Conservation (phyloP, 2,888 invertebrate species). For the Drosophila leonis region DNA sequence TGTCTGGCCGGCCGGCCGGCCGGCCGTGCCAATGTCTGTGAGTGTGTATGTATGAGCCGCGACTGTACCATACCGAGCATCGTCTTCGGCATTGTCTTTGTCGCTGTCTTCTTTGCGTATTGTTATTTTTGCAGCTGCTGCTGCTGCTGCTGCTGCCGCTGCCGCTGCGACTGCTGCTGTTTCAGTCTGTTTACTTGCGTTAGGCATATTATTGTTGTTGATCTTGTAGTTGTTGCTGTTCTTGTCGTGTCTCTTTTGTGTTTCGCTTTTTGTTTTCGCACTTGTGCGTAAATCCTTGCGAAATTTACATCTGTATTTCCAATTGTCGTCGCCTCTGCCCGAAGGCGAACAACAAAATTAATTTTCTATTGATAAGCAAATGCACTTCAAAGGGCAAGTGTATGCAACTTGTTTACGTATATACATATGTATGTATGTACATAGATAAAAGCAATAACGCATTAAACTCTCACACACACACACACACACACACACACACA, state of each 20-base stretch:
- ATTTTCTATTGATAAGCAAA: slow-evolving; percentile 13
- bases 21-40: slow-evolving; percentile 1
- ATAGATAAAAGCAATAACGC: slow-evolving; percentile 3
- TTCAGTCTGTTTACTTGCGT: slow-evolving; percentile 35
- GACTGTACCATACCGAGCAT: slow-evolving; percentile 52
- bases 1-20: neutral
- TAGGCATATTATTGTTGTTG: slow-evolving; percentile 22
- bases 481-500: no score
- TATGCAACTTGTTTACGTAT: neutral
- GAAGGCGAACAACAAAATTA: neutral
- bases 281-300: slow-evolving; percentile 48
- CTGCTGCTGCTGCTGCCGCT: slow-evolving; percentile 26
- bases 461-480: neutral
- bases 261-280: slow-evolving; percentile 19
- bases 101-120: slow-evolving; percentile 55
- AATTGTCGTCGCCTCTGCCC: neutral
- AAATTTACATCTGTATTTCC: slow-evolving; percentile 14
- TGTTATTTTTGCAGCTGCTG: slow-evolving; percentile 62
- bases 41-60: slow-evolving; percentile 30
- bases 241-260: neutral
- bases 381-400: slow-evolving; percentile 1
- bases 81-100: slow-evolving; percentile 51
- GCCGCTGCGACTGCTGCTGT: slow-evolving; percentile 27
- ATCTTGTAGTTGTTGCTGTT: slow-evolving; percentile 10
- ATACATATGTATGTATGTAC: neutral